phyloP scores from a whole-genome alignment of 2,113 vertebrate genomes.

The Rissa tridactyla region DNA sequence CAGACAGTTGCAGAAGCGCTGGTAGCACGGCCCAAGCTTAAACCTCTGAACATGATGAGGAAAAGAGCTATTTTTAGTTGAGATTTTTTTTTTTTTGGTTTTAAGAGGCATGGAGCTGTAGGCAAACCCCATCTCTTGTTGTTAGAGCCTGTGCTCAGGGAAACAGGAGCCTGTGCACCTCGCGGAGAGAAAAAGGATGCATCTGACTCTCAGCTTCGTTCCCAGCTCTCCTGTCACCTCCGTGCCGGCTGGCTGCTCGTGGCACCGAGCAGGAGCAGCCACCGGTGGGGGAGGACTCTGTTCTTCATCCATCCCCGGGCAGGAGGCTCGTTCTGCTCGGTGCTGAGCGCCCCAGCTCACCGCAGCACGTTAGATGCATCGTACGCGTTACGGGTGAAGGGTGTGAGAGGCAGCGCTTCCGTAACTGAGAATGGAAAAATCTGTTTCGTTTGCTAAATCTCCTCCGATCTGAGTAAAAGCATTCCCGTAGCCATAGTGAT shows the following conservation, averaged over 20 bases:
- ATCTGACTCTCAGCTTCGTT: not conserved
- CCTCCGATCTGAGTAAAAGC: not conserved
- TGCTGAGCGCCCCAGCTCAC: not conserved
- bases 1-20: not conserved
- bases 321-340: not conserved
- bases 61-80: not conserved
- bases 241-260: not conserved
- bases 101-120: not conserved
- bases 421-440: not conserved
- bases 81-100: not conserved
- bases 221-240: not conserved
- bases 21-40: not conserved
- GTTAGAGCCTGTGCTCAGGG: not conserved
- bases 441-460: not conserved
- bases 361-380: fast-evolving
- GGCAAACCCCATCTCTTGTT: not conserved
- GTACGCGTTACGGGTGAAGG: not conserved
- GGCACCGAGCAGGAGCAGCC: not conserved
- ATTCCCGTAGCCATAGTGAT: not conserved
- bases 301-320: not conserved
- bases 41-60: not conserved
- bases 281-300: not conserved
- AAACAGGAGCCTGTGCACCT: not conserved
- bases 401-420: not conserved
- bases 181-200: not conserved